Evolutionary conservation across 2,113 vertebrate genomes (phyloP).

Genomic region (Pedionomus torquatus): DNA sequence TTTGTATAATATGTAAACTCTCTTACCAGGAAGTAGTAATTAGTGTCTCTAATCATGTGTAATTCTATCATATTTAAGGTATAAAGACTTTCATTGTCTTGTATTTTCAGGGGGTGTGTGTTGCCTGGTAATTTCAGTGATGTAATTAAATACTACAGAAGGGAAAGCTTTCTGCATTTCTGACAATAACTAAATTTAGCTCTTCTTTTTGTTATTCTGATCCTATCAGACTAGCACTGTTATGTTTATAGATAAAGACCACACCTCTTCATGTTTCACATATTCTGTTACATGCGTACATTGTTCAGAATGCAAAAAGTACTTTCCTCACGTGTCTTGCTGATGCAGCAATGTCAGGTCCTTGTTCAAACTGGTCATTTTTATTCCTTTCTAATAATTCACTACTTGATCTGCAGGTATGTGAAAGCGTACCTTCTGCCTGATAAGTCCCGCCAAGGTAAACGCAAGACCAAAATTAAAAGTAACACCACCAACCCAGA

Average conservation of each 20-base stretch:
- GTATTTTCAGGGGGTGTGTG: neutral
- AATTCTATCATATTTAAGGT: rapidly evolving
- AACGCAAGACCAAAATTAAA: conserved; percentile 96
- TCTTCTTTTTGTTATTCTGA: neutral
- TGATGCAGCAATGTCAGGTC: neutral
- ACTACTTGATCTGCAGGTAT: conserved; percentile 78
- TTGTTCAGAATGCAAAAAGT: neutral
- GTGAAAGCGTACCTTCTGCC: conserved; percentile 97
- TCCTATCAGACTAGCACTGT: neutral
- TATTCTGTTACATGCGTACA: rapidly evolving
- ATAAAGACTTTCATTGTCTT: neutral
- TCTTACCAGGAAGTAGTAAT: neutral
- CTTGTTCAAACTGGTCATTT: neutral
- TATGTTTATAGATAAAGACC: neutral
- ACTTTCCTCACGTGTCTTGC: neutral
- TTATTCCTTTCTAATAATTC: neutral
- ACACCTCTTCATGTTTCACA: neutral
- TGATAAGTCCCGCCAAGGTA: conserved; percentile 94
- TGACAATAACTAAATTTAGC: neutral
- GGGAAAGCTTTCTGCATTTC: neutral
- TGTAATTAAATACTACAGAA: neutral
- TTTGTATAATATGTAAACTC: neutral
- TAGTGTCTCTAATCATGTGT: neutral
- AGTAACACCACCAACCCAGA: conserved; percentile 90
- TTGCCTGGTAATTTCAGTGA: neutral